Evolutionary conservation across 2,888 invertebrate genomes (phyloP), one percentile per base, ranked within the genome.

Genomic region (Limenitis camilla): DNA sequence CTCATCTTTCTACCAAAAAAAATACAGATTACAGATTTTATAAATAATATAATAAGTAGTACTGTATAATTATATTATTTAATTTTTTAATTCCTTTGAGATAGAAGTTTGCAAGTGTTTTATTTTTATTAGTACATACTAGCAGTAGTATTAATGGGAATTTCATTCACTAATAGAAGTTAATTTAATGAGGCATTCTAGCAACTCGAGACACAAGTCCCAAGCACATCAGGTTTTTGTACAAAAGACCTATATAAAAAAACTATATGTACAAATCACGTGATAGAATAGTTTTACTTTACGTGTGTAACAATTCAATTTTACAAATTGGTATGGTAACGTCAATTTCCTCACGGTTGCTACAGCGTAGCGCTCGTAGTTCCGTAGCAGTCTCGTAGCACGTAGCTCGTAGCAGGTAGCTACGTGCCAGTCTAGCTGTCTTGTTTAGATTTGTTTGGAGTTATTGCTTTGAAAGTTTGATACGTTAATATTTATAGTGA

Each of bases 311-410:
- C 33, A 35, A 36, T 45, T 28, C 29, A 36, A 45, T 30, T 8
- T 11, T 31, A 10, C n/a, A 28, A 49, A 39, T 38, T 43, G 36
- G 32, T 48, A 28, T 29, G 36, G 35, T 6, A 30, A 45, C 35
- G 36, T 45, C 33, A 48, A 33, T 48, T 48, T 39, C 30, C 31
- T 19, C 33, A 30, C 29, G 28, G 40, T 39, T 48, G 49, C 49
- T 53, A 45, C 53, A 48, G 7, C 48, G 55, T 40, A 53, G 53
- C 35, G 35, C 19, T 36, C n/a, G n/a, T n/a, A n/a, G 29, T 6
- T 19, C 33, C 43, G 49, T 50, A 50, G 45, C 42, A n/a, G n/a
- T n/a, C 30, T 7, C 9, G 32, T 29, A 33, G 30, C 42, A 49
- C 49, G 43, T 43, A 40, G 30, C 10, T n/a, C n/a, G n/a, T 41